Conservation (phyloP, 2,797 vertebrate species). For the Hyperoplus immaculatus region DNA sequence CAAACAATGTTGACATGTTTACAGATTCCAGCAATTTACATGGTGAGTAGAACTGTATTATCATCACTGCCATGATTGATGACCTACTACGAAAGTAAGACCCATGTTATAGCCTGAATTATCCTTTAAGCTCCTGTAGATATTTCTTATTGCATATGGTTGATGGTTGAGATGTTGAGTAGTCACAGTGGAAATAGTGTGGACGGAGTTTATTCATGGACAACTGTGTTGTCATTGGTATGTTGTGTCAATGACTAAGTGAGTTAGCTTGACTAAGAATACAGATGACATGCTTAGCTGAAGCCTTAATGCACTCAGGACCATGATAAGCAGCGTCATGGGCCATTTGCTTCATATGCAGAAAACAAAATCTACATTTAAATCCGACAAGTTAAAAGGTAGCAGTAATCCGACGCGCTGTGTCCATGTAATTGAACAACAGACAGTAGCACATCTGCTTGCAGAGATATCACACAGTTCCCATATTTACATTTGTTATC, state of each 20-base stretch:
- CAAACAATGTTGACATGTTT: conserved; percentile 13
- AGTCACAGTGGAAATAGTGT: conserved; percentile 37
- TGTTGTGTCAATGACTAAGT: conserved; percentile 48
- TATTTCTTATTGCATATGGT: conserved; percentile 16
- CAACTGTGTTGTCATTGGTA: conserved; percentile 28
- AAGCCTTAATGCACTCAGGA: conserved; percentile 63
- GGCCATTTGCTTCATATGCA: conserved; percentile 73
- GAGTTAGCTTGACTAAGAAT: conserved; percentile 59
- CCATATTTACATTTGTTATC: conserved; percentile 73
- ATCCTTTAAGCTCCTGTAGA: conserved; percentile 31
- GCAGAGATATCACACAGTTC: conserved; percentile 71
- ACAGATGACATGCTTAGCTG: conserved; percentile 64
- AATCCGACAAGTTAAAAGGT: conserved; percentile 75
- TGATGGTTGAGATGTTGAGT: conserved; percentile 31
- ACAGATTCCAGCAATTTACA: conserved; percentile 15
- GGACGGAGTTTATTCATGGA: neutral
- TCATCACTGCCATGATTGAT: neutral
- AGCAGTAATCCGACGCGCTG: conserved; percentile 65
- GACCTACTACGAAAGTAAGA: neutral
- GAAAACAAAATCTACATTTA: conserved; percentile 74
- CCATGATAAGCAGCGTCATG: conserved; percentile 67
- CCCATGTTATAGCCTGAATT: conserved; percentile 11
- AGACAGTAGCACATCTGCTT: conserved; percentile 66
- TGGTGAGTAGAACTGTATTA: neutral
- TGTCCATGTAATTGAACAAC: conserved; percentile 70